A percentile compares a stretch with the other conserved stretches of the same genome.
These are phyloP conservation scores for Asteroscopus sphinx DNA, from an alignment of 2,888 invertebrate species.

Conservation along the genomic window DNA sequence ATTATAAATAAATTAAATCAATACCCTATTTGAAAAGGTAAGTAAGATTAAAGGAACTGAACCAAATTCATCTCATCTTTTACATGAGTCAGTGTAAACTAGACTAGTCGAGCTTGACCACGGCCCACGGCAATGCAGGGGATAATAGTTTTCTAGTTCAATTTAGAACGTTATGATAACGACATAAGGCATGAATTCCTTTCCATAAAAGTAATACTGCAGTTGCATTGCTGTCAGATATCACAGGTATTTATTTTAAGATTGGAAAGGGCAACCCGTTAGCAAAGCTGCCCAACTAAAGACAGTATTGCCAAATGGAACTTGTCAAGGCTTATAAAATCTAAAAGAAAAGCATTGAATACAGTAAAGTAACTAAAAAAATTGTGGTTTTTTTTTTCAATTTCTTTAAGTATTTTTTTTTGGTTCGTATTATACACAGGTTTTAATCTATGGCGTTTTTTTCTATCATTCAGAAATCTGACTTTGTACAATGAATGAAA, in stretches of 20 bases:
- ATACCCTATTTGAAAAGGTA: background rate
- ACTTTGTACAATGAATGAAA: too few relatives aligned
- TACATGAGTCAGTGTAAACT: background rate
- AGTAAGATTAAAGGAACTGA: background rate
- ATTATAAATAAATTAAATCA: too few relatives aligned
- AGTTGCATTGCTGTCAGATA: background rate
- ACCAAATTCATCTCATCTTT: background rate
- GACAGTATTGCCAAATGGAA: background rate
- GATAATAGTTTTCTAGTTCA: background rate
- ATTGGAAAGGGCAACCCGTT: background rate
- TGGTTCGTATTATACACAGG: too few relatives aligned
- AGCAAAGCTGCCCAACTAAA: background rate
- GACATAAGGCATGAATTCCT: background rate
- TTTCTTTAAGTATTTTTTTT: too few relatives aligned
- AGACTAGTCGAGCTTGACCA: background rate
- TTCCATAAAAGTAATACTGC: background rate
- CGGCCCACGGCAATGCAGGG: slow-evolving; percentile 3
- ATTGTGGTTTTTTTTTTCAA: too few relatives aligned
- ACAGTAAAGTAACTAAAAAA: too few relatives aligned
- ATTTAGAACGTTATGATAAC: background rate
- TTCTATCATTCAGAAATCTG: too few relatives aligned
- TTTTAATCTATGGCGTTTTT: too few relatives aligned
- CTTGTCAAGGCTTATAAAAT: background rate
- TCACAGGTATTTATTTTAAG: slow-evolving; percentile 5
- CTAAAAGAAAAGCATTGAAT: background rate